These are phyloP conservation scores for Scaptomyza tumidula DNA, from an alignment of 2,888 invertebrate genomes.

Conservation along the genomic window DNA sequence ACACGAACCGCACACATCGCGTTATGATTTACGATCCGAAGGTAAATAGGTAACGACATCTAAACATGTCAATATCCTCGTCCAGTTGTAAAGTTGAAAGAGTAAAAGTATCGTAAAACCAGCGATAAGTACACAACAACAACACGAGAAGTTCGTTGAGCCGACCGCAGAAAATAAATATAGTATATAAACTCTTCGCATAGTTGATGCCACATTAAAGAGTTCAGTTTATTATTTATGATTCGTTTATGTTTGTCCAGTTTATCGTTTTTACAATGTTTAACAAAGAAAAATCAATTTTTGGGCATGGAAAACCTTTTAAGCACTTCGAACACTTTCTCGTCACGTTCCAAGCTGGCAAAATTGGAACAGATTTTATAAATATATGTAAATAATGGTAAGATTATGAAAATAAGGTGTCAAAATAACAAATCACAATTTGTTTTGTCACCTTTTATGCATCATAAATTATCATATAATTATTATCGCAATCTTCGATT, in stretches of 20 bases:
- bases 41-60: slow-evolving; percentile 80
- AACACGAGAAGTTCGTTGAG: slow-evolving; percentile 37
- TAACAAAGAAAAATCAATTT: slow-evolving; percentile 59
- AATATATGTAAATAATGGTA: slow-evolving; percentile 9
- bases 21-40: slow-evolving; percentile 75
- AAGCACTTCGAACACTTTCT: slow-evolving; percentile 17
- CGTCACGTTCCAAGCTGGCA: slow-evolving; percentile 36
- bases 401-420: neutral
- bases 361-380: slow-evolving; percentile 29
- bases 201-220: slow-evolving; percentile 43
- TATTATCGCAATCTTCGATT: neutral
- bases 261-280: slow-evolving; percentile 46
- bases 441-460: neutral
- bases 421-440: slow-evolving; percentile 1
- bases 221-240: slow-evolving; percentile 44
- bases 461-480: slow-evolving; percentile 1
- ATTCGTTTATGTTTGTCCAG: slow-evolving; percentile 18
- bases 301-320: slow-evolving; percentile 42
- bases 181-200: slow-evolving; percentile 8
- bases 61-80: slow-evolving; percentile 78
- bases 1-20: slow-evolving; percentile 62
- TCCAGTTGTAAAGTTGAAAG: slow-evolving; percentile 75
- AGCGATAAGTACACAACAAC: slow-evolving; percentile 66
- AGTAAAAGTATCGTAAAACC: slow-evolving; percentile 76
- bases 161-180: slow-evolving; percentile 25